Percentiles rank a stretch among this genome's conserved stretches.
These are phyloP conservation scores for Xiphophorus hellerii DNA, from an alignment of 2,113 vertebrate species.

Conservation along the genomic window DNA sequence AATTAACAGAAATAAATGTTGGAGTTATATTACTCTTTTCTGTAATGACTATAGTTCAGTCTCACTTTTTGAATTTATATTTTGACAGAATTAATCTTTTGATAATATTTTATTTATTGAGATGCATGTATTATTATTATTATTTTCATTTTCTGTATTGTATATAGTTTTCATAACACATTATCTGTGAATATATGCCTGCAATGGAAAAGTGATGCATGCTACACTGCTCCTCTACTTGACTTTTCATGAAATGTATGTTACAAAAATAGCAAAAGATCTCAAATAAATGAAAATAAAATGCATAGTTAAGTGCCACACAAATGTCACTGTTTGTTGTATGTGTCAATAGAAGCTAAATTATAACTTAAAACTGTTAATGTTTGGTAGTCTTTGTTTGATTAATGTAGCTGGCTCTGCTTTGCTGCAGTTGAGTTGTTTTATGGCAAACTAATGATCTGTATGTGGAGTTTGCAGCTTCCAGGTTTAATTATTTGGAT, in stretches of 20 bases:
- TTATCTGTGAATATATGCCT: constrained; percentile 78
- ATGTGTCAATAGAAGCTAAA: constrained; percentile 15
- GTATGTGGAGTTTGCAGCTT: constrained; percentile 45
- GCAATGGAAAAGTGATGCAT: constrained; percentile 79
- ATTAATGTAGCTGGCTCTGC: constrained; percentile 36
- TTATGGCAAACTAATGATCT: constrained; percentile 38
- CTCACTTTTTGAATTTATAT: neutral
- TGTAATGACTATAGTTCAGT: neutral
- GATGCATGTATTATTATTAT: constrained; percentile 25
- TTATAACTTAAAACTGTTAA: constrained; percentile 4
- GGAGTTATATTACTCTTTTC: neutral
- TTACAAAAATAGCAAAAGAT: constrained; percentile 59
- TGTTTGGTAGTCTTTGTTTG: constrained; percentile 25
- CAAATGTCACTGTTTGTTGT: constrained; percentile 42
- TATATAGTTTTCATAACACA: constrained; percentile 67
- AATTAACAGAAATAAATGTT: neutral
- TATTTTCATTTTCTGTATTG: constrained; percentile 59
- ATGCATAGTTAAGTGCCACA: constrained; percentile 50
- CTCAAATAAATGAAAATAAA: constrained; percentile 66
- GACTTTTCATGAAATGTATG: constrained; percentile 76
- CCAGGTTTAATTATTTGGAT: constrained; percentile 39
- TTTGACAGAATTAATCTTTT: neutral
- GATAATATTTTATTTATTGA: neutral
- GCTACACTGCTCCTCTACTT: constrained; percentile 70
- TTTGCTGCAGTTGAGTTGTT: constrained; percentile 19